Base-by-base conservation (phyloP, 2,113 vertebrate genomes). In the Myotis davidii region DNA sequence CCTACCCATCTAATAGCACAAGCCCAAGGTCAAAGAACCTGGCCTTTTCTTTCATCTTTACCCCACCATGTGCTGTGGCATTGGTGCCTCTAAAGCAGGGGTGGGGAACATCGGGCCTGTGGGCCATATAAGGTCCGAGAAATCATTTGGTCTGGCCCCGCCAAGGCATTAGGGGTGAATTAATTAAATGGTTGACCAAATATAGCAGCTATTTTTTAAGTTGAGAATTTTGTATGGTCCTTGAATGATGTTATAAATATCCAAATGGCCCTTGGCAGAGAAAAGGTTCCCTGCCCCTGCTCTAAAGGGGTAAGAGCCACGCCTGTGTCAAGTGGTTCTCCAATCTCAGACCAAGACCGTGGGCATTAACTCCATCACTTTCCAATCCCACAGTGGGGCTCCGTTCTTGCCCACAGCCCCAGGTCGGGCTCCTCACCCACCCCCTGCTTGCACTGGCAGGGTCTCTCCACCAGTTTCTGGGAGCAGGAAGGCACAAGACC, bases 331-430 rank as follows among this genome's bases (percentile, higher is more conserved):
- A 25, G 12, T 1, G 23, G 5, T 9, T 50, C 16, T 61, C 61
- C 17, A 52, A 2, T 48, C 45, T 92, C 65, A 59, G 56, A 61
- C 69, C 73, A 20, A 54, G 4, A 45, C 29, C 70, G 64, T 70
- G 42, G 82, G 25, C 81, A 84, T 39, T 79, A 50, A 81, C 65
- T 16, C 84, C 37, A 45, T 25, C 64, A 34, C 48, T 59, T 94
- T 29, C 48, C 18, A 81, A 2, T 5, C 52, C 8, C 6, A 48
- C 3, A 4, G 56, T 13, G 67, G 14, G 42, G 18, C 48, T 52
- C 70, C 37, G 32, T 13, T 54, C 65, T 4, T 39, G 23, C 50
- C 10, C 9, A 13, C 52, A 32, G 50, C 9, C n/a, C n/a, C n/a
- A 50, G 29, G 39, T 23, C 45, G 27, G 42, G 32, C 18, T 88